A percentile compares a stretch with the other conserved stretches of the same genome.
These are phyloP conservation scores for Microchirus variegatus DNA, from an alignment of 2,797 vertebrate genomes.

Conservation along the genomic window DNA sequence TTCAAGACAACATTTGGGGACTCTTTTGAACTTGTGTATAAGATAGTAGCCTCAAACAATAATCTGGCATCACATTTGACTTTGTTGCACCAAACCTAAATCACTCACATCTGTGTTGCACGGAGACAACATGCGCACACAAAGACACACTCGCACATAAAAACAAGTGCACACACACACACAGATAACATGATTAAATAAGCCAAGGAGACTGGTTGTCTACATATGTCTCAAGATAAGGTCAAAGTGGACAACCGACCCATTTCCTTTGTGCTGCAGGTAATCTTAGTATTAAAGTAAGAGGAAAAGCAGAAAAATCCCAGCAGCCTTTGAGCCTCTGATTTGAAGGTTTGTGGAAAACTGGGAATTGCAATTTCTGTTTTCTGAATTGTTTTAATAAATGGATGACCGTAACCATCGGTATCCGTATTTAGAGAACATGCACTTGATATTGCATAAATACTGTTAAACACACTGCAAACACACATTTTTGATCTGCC, in stretches of 20 bases:
- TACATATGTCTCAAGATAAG: slow-evolving; percentile 33
- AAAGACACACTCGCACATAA: background rate
- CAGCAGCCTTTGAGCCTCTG: background rate
- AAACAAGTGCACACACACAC: slow-evolving; percentile 18
- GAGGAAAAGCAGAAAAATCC: slow-evolving; percentile 8
- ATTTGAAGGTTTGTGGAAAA: background rate
- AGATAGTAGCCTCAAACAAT: slow-evolving; percentile 38
- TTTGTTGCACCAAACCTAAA: slow-evolving; percentile 48
- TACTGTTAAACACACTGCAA: background rate
- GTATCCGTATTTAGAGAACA: too few relatives aligned
- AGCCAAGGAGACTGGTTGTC: slow-evolving; percentile 38
- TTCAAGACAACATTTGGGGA: slow-evolving; percentile 43
- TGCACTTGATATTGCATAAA: too few relatives aligned
- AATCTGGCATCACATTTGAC: slow-evolving; percentile 44
- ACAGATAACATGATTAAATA: slow-evolving; percentile 52
- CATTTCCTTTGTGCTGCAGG: slow-evolving; percentile 31
- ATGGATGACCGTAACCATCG: too few relatives aligned
- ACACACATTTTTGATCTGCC: background rate
- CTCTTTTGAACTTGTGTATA: slow-evolving; percentile 43
- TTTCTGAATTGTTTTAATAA: too few relatives aligned
- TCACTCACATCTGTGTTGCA: slow-evolving; percentile 38
- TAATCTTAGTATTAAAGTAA: background rate
- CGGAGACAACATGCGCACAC: slow-evolving; percentile 4
- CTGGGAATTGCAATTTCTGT: background rate
- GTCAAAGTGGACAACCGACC: slow-evolving; percentile 9